A percentile compares a stretch with the other conserved stretches of the same genome.
Evolutionary conservation across 2,797 vertebrate species (phyloP).

Genomic region (Gambelia wislizenii): DNA sequence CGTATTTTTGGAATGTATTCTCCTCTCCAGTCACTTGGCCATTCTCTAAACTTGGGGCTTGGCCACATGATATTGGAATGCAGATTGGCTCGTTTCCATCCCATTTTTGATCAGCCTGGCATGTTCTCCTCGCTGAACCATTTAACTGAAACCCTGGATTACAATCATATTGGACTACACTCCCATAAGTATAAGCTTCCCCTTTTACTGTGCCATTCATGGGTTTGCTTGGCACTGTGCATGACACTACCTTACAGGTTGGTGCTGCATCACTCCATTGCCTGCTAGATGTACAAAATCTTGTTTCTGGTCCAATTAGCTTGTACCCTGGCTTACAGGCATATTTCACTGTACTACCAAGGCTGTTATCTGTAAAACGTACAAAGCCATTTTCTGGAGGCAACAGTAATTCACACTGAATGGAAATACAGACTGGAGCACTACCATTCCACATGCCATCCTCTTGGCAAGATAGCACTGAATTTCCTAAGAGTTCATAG

Average conservation of each 20-base stretch:
- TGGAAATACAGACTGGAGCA: slow-evolving; percentile 87
- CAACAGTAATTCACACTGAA: slow-evolving; percentile 86
- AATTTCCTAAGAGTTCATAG: slow-evolving; percentile 86
- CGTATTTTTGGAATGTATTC: slow-evolving; percentile 82
- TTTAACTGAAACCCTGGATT: slow-evolving; percentile 86
- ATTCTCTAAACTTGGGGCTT: slow-evolving; percentile 79
- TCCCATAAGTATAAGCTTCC: slow-evolving; percentile 80
- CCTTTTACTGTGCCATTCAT: slow-evolving; percentile 83
- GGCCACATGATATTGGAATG: slow-evolving; percentile 86
- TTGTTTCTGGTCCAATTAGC: slow-evolving; percentile 84
- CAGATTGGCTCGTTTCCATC: slow-evolving; percentile 86
- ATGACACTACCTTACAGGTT: slow-evolving; percentile 81
- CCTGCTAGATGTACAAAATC: slow-evolving; percentile 86
- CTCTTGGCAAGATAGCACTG: slow-evolving; percentile 88
- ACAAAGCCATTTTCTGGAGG: slow-evolving; percentile 86
- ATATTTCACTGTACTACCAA: slow-evolving; percentile 85
- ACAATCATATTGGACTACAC: slow-evolving; percentile 85
- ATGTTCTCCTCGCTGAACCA: slow-evolving; percentile 82
- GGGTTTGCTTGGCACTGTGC: slow-evolving; percentile 81
- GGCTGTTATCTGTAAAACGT: slow-evolving; percentile 84
- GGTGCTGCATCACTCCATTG: slow-evolving; percentile 88
- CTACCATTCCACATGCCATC: slow-evolving; percentile 95
- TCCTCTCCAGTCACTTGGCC: slow-evolving; percentile 83
- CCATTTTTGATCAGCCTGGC: slow-evolving; percentile 88
- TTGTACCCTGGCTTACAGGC: slow-evolving; percentile 87